Percentiles rank a stretch among this genome's conserved stretches.
Evolutionary conservation across 2,797 vertebrate genomes (phyloP).

Genomic region (Rachycentron canadum): DNA sequence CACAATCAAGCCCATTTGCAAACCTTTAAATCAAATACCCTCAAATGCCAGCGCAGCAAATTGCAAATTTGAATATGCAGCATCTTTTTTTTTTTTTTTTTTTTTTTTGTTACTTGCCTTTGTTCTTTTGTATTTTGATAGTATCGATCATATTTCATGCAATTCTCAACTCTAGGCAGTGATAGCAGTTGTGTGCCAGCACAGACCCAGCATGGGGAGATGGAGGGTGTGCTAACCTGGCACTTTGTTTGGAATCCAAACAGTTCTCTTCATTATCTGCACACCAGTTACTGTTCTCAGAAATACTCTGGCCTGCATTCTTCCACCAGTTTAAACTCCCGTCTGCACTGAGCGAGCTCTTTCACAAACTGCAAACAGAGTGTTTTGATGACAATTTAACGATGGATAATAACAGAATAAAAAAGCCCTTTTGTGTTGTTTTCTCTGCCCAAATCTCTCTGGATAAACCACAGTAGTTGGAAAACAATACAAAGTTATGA

Average conservation of each 20-base stretch:
- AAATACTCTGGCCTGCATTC: conserved; percentile 40
- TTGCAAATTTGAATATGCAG: conserved; percentile 71
- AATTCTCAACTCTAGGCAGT: conserved; percentile 35
- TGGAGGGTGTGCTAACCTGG: conserved; percentile 61
- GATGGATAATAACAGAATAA: conserved; percentile 35
- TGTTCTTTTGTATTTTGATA: conserved; percentile 69
- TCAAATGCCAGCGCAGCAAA: conserved; percentile 63
- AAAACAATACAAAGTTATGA: conserved; percentile 29
- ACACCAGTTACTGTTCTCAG: conserved; percentile 46
- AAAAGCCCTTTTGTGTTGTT: conserved; percentile 13
- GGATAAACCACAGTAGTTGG: conserved; percentile 22
- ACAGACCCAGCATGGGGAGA: conserved; percentile 33
- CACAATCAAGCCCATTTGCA: conserved; percentile 83
- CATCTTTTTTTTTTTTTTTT: conserved; percentile 33
- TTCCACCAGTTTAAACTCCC: conserved; percentile 16
- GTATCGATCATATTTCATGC: conserved; percentile 65
- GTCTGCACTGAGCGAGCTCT: conserved; percentile 33
- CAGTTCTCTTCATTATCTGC: conserved; percentile 54
- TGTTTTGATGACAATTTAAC: conserved; percentile 53
- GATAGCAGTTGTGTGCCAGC: conserved; percentile 54
- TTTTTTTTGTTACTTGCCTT: conserved; percentile 49
- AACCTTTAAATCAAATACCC: conserved; percentile 80
- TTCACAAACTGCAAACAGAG: conserved; percentile 51
- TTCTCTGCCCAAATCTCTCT: conserved; percentile 28
- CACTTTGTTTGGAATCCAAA: conserved; percentile 59